phyloP scores from a whole-genome alignment of 2,888 invertebrate species.

The Polymixis lichenea region DNA sequence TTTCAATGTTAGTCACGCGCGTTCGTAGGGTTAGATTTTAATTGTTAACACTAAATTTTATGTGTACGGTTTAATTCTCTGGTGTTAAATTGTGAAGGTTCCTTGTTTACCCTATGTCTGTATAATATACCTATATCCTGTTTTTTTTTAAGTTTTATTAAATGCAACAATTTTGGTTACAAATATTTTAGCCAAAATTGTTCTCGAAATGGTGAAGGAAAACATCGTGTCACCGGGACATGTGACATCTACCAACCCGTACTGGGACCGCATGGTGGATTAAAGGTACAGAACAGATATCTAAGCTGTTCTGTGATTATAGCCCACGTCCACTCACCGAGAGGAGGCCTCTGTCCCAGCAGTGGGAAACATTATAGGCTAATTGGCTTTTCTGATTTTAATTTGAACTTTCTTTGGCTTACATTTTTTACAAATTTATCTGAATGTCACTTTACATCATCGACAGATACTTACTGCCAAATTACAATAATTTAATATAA shows the following conservation, averaged over 20 bases:
- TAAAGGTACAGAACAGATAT: too few species aligned
- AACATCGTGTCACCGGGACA: too few species aligned
- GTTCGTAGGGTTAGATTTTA: constrained; percentile 63
- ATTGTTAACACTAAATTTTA: constrained; percentile 59
- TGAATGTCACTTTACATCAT: not conserved
- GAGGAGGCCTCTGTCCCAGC: too few species aligned
- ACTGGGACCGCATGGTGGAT: too few species aligned
- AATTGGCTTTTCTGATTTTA: not conserved
- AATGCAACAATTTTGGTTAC: too few species aligned
- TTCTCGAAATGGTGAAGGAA: too few species aligned
- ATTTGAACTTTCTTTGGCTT: not conserved
- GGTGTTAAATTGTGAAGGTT: constrained; percentile 4
- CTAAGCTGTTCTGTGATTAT: too few species aligned
- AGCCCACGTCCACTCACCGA: too few species aligned
- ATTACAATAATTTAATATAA: not conserved
- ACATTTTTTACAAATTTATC: not conserved
- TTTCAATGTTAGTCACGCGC: constrained; percentile 87
- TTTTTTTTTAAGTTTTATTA: not conserved
- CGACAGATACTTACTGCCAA: not conserved
- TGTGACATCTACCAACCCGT: too few species aligned
- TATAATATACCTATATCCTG: not conserved
- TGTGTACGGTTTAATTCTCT: constrained; percentile 14
- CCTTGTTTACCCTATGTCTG: constrained; percentile 1
- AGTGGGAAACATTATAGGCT: too few species aligned
- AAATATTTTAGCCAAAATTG: not conserved